Evolutionary conservation across 2,113 vertebrate genomes (phyloP).

Genomic region (Centropristis striata): DNA sequence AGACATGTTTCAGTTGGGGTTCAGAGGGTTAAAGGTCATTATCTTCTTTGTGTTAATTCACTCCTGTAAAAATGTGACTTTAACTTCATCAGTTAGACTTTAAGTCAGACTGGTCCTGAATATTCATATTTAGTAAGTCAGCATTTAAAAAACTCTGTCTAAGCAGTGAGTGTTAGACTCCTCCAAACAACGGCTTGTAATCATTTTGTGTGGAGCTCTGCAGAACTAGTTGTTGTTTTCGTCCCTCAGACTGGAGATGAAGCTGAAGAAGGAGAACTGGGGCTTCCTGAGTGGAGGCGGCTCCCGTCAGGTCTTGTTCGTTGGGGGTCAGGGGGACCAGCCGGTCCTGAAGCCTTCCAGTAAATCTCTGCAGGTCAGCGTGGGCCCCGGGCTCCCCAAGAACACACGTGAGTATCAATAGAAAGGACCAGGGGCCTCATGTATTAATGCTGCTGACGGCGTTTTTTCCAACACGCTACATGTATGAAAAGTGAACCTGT

Average conservation of each 20-base stretch:
- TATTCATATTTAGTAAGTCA: background rate
- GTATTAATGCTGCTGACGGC: no score
- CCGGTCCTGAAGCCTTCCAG: slow-evolving; percentile 92
- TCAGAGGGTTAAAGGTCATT: no score
- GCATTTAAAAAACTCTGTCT: background rate
- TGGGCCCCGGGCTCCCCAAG: slow-evolving; percentile 94
- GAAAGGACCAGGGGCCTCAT: background rate
- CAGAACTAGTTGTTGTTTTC: background rate
- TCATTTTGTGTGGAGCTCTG: background rate
- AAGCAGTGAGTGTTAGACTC: background rate
- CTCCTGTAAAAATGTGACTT: background rate
- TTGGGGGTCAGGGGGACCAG: slow-evolving; percentile 91
- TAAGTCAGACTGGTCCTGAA: background rate
- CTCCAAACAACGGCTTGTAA: background rate
- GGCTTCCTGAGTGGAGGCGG: slow-evolving; percentile 93
- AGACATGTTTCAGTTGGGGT: no score
- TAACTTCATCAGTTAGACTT: background rate
- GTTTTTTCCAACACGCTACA: no score
- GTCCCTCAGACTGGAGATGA: slow-evolving; percentile 91
- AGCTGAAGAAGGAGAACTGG: slow-evolving; percentile 98
- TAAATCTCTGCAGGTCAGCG: slow-evolving; percentile 97
- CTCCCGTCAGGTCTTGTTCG: slow-evolving; percentile 93
- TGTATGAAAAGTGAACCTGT: no score
- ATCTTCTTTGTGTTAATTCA: no score
- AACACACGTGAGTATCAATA: slow-evolving; percentile 92